Base-by-base conservation (phyloP, 2,888 invertebrate species). In the Ophion obscuratus region DNA sequence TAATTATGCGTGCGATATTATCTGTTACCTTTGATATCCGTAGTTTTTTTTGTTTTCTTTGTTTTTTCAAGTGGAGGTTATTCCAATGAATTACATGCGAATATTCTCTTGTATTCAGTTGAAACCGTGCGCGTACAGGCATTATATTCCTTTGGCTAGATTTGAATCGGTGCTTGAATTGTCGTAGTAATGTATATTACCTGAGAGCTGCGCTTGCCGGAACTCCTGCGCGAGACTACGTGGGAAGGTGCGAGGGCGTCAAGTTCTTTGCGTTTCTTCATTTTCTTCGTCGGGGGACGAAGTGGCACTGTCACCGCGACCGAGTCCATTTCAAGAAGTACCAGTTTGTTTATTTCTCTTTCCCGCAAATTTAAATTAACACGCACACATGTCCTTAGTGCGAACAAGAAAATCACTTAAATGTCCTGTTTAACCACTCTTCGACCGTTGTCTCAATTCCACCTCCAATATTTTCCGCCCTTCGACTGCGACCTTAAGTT, bases 241-340 rank as follows among this genome's bases (percentile, higher is more conserved):
- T 95, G 95, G 88, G 95, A 92, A 68, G 95, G 95, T 74, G 97
- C 97, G 79, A 97, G 94, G 66, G 97, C 97, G 93, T 97, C 97
- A 90, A 97, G 94, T 93, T 97, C 97, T 91, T 97, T 95, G 88
- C 97, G 95, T 92, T 97, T 97, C 92, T 96, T 95, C 96, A 97
- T 97, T 94, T 97, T 97, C 94, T 97, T 97, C 88, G 95, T 95
- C 85, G 94, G 94, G 66, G 95, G 95, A 87, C 95, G 95, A 87
- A 95, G 95, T 93, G 95, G 96, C 94, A 95, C 96, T 92, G 94
- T 96, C 94, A 96, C 96, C 94, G 92, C 96, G 93, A 95, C 96
- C 94, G 95, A 96, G 95, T 95, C 96, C 95, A 95, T 95, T 90
- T 94, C 91, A 91, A 92, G 88, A 86, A 90, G 88, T 87, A 90